These are phyloP conservation scores for Cottoperca gobio DNA, from an alignment of 2,797 vertebrate species.

Conservation along the genomic window DNA sequence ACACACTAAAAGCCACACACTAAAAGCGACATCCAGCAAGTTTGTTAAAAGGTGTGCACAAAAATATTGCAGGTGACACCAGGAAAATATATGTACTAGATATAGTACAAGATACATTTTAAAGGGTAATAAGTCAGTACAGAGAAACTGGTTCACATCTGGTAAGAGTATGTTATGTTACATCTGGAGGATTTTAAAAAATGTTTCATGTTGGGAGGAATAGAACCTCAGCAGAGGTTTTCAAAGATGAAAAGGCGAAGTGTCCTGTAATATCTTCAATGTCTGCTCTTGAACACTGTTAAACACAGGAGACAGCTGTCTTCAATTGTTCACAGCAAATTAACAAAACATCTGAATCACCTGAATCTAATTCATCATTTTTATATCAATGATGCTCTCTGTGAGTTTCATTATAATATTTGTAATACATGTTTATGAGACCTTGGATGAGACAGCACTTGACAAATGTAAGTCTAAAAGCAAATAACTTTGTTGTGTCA, in stretches of 20 bases:
- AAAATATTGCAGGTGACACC: not conserved
- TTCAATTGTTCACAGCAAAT: constrained; percentile 21
- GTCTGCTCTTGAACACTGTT: not conserved
- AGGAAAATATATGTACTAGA: not conserved
- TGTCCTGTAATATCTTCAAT: constrained; percentile 28
- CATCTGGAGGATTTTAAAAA: constrained; percentile 56
- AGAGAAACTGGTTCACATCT: constrained; percentile 38
- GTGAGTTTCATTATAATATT: not conserved
- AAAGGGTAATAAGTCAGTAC: not conserved
- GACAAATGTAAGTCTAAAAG: not conserved
- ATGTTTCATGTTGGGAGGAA: constrained; percentile 49
- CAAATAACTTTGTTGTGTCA: not conserved
- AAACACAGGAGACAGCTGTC: constrained; percentile 12
- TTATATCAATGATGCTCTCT: not conserved
- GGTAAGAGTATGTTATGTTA: constrained; percentile 41
- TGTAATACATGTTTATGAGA: not conserved
- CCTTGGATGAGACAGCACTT: not conserved
- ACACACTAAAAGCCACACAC: not conserved
- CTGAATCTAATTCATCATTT: constrained; percentile 5
- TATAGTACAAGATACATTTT: not conserved
- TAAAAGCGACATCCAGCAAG: not conserved
- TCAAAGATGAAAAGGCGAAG: constrained; percentile 45
- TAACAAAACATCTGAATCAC: constrained; percentile 21
- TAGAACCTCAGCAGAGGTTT: constrained; percentile 28
- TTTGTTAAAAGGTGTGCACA: constrained; percentile 1